Evolutionary conservation across 2,797 vertebrate genomes (phyloP).

Genomic region (Rhabdomys pumilio): DNA sequence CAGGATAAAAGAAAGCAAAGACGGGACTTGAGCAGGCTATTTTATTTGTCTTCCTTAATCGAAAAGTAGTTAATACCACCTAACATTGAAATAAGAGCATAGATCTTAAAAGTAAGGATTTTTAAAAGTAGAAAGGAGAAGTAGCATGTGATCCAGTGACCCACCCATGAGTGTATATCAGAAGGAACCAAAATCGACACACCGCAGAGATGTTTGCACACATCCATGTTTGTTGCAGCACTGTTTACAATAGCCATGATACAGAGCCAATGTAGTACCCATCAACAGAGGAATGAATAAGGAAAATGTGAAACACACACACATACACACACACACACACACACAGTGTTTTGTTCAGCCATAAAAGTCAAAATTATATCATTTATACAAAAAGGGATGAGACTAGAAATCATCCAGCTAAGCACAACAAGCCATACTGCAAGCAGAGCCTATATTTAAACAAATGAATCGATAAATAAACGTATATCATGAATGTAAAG

Average conservation of each 20-base stretch:
- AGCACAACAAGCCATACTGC: neutral
- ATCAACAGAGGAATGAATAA: neutral
- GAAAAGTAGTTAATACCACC: neutral
- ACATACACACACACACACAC: neutral
- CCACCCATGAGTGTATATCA: neutral
- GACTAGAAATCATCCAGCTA: neutral
- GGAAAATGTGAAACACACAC: neutral
- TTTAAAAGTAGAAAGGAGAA: neutral
- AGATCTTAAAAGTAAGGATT: neutral
- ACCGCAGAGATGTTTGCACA: neutral
- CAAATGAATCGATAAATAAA: neutral
- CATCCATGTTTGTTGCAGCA: neutral
- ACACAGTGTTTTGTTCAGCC: neutral
- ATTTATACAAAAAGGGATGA: neutral
- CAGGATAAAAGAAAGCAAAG: neutral
- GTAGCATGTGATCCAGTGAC: neutral
- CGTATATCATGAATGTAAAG: neutral
- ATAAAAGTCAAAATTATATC: neutral
- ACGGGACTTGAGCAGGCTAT: neutral
- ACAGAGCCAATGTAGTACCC: neutral
- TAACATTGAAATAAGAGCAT: constrained; percentile 39
- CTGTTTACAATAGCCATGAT: neutral
- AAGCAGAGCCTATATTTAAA: neutral
- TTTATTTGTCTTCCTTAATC: constrained; percentile 5
- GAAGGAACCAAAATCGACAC: neutral